Base-by-base conservation (phyloP, 2,888 invertebrate species). In the Agelastica alni region DNA sequence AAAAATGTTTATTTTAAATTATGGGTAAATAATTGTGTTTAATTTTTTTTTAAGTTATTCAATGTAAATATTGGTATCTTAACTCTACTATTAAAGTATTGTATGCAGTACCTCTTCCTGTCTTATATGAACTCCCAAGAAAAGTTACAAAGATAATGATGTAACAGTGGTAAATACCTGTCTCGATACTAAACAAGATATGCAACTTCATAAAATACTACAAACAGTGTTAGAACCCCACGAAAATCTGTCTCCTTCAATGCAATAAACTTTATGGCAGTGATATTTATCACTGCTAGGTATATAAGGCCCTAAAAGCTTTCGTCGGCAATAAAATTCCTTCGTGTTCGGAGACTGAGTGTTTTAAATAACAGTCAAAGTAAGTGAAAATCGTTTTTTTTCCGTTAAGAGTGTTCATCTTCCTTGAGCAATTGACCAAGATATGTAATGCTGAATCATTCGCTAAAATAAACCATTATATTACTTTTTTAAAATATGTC, bases 181-280 rank as follows among this genome's bases (percentile, higher is more conserved):
- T n/a, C n/a, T n/a, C n/a, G n/a, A n/a, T 37, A 37, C 17, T 37
- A 18, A 18, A 6, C 20, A 37, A 37, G 20, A 17, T 16, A 12
- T 37, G 7, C 10, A 14, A 10, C 13, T 7, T 12, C 17, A n/a
- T 20, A 39, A 26, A n/a, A 26, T 9, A 26, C 9, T 26, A 26
- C 26, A 26, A 39, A 20, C 7, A 39, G 6, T 39, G 10, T 39
- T 20, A 39, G 12, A 18, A 39, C 37, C n/a, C n/a, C 37, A 20
- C 37, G 18, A 20, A 39, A 39, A 39, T 39, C 17, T 39, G 20
- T 39, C 20, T 39, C 20, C 20, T 20, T 13, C 14, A 5, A 6
- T 10, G 12, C 37, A 20, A 39, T 39, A 20, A 39, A 39, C 37
- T 39, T 39, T 39, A 39, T 20, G 37, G 37, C 37, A 20, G 37